Conservation (phyloP, 2,113 vertebrate genomes). For the Nesogale talazaci region DNA sequence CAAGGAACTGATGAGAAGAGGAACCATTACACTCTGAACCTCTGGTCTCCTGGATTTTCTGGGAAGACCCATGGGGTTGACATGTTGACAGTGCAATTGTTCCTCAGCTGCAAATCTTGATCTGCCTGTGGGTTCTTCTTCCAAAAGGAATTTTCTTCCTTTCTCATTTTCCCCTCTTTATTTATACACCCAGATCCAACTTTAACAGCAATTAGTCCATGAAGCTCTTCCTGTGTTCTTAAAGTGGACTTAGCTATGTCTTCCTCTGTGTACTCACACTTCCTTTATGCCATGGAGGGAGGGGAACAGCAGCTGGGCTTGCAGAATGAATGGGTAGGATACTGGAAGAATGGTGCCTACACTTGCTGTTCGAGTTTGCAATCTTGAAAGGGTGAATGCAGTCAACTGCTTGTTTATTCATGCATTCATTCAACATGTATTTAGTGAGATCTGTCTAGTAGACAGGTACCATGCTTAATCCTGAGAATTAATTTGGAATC, state of each 20-base stretch:
- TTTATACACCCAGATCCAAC: neutral
- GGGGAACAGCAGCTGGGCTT: neutral
- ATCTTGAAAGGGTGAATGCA: neutral
- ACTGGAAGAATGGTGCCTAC: neutral
- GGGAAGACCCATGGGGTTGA: neutral
- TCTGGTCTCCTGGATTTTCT: neutral
- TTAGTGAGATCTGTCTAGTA: neutral
- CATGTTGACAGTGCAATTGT: too few relatives aligned
- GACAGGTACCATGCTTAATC: neutral
- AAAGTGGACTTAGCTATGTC: neutral
- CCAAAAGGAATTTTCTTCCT: neutral
- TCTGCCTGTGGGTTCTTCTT: neutral
- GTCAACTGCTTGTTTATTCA: neutral
- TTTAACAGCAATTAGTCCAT: neutral
- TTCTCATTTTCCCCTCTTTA: neutral
- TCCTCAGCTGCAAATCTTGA: neutral
- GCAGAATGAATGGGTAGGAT: neutral
- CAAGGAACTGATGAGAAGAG: neutral
- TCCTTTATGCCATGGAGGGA: neutral
- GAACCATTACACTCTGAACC: neutral
- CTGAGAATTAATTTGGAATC: neutral
- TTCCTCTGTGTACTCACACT: neutral
- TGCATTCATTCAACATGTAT: neutral
- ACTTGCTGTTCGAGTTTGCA: neutral
- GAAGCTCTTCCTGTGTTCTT: neutral